Evolutionary conservation across 2,113 vertebrate genomes (phyloP).

Genomic region (Sminthopsis crassicaudata): DNA sequence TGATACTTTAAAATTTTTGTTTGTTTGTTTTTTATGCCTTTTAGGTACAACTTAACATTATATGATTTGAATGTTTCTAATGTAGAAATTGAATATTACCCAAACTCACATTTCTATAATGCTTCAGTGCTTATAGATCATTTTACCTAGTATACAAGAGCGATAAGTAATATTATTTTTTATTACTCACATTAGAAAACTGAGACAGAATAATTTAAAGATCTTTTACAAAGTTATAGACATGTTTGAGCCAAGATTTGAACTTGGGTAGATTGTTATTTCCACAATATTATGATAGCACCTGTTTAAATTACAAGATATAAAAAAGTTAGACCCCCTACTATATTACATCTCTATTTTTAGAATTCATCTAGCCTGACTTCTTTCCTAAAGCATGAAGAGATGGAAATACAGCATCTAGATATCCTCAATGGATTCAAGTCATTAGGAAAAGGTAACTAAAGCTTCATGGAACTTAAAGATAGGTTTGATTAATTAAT

Average conservation of each 20-base stretch:
- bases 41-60: neutral
- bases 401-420: neutral
- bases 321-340: neutral
- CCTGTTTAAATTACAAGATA: neutral
- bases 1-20: neutral
- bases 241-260: neutral
- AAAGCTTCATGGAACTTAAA: neutral
- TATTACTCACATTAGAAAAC: neutral
- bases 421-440: neutral
- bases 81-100: neutral
- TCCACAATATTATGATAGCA: neutral
- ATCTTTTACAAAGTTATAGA: neutral
- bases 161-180: neutral
- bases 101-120: neutral
- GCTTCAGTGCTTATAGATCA: neutral
- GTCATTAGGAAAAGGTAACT: neutral
- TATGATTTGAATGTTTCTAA: neutral
- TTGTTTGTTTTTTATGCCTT: too few species aligned
- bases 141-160: neutral
- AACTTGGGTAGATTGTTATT: neutral
- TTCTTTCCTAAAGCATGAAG: neutral
- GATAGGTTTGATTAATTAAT: neutral
- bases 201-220: neutral
- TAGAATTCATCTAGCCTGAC: neutral
- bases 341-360: neutral